Percentiles rank a stretch among this genome's conserved stretches.
These are phyloP conservation scores for Microcebus jonahi DNA, from an alignment of 2,113 vertebrate species.

Conservation along the genomic window DNA sequence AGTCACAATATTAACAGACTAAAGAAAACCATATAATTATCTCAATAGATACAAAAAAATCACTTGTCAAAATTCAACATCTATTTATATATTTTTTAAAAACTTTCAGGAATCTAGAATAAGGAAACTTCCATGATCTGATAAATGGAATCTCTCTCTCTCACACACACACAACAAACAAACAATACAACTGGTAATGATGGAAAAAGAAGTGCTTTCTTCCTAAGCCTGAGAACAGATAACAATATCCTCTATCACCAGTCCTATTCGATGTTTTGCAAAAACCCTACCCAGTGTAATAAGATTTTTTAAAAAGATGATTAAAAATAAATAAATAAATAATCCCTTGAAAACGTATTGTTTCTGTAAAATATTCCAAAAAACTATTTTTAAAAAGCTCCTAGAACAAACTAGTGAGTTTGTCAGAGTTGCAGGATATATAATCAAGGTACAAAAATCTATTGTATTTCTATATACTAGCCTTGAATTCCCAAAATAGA, in stretches of 20 bases:
- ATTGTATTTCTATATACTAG: background rate
- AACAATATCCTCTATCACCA: background rate
- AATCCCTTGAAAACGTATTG: background rate
- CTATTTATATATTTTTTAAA: background rate
- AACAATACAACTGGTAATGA: background rate
- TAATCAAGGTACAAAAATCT: background rate
- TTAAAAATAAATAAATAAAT: background rate
- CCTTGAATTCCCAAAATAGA: background rate
- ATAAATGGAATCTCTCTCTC: background rate
- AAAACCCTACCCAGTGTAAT: background rate
- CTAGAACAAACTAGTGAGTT: background rate
- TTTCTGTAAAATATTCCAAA: background rate
- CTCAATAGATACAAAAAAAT: background rate
- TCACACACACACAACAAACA: background rate
- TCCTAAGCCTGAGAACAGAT: background rate
- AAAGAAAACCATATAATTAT: background rate
- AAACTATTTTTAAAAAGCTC: background rate
- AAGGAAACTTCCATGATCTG: background rate
- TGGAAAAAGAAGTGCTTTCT: background rate
- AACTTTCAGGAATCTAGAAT: background rate
- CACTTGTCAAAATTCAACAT: background rate
- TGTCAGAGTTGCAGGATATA: background rate
- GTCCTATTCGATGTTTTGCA: background rate
- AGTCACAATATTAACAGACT: background rate
- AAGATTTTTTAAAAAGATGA: background rate